A percentile compares a stretch with the other conserved stretches of the same genome.
phyloP scores from a whole-genome alignment of 2,888 invertebrate species.

The Eupithecia dodoneata region DNA sequence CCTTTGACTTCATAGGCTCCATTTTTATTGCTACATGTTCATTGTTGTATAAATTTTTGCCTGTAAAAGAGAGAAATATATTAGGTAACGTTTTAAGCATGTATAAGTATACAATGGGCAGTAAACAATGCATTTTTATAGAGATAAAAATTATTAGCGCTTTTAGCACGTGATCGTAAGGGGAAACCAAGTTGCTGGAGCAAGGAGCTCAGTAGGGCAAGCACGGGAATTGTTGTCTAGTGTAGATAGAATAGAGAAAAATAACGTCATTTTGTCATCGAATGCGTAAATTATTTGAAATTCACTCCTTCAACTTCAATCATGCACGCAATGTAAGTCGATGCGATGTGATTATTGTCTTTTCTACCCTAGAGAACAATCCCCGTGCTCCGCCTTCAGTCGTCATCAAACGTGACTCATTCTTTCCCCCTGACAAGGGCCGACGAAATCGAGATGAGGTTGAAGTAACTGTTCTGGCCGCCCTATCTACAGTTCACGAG shows the following conservation, averaged over 20 bases:
- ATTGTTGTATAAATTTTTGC: constrained; percentile 99
- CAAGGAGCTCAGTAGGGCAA: too few species aligned
- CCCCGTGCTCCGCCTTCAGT: not conserved
- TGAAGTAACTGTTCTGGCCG: not conserved
- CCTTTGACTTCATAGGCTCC: constrained; percentile 99
- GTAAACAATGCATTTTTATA: not conserved
- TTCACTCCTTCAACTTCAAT: too few species aligned
- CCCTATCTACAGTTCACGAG: not conserved
- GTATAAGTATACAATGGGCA: not conserved
- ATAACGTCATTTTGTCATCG: too few species aligned
- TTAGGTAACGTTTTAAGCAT: constrained; percentile 2
- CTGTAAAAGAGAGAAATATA: constrained; percentile 85
- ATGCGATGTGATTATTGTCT: too few species aligned
- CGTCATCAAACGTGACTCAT: not conserved
- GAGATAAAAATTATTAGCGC: not conserved
- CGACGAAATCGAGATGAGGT: not conserved
- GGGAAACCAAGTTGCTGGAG: not conserved
- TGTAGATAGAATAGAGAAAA: too few species aligned
- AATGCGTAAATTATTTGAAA: too few species aligned
- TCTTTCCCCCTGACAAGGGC: not conserved
- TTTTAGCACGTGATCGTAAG: not conserved
- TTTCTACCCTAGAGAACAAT: too few species aligned
- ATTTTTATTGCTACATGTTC: constrained; percentile 99
- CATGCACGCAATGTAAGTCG: too few species aligned
- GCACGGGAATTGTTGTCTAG: too few species aligned